Conservation (phyloP, 2,113 vertebrate species). For the Ptilorrhoa leucosticta region DNA sequence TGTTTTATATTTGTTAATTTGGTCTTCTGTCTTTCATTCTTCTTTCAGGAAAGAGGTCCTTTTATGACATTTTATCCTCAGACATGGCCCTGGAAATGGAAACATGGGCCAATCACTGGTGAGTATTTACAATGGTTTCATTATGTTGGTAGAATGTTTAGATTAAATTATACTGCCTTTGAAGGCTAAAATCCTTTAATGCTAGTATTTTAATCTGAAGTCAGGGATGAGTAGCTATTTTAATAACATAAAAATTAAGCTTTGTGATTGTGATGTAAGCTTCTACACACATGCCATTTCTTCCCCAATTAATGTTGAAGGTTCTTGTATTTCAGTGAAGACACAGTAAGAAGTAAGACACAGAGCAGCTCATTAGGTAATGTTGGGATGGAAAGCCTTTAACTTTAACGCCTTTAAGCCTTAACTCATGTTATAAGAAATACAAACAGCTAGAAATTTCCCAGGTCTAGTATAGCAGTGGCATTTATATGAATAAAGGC, state of each 20-base stretch:
- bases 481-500: neutral
- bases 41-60: neutral
- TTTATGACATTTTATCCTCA: neutral
- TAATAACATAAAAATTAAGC: neutral
- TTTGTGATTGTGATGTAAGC: neutral
- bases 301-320: slow-evolving; percentile 21
- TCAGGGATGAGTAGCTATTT: neutral
- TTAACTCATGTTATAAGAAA: slow-evolving; percentile 19
- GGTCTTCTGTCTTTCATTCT: neutral
- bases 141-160: neutral
- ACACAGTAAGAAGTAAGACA: neutral
- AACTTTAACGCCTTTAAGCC: too few species aligned
- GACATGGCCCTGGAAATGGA: neutral
- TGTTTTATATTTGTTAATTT: neutral
- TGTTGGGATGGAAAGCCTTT: slow-evolving; percentile 8
- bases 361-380: slow-evolving; percentile 33
- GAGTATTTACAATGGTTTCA: neutral
- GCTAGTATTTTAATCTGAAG: neutral
- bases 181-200: neutral
- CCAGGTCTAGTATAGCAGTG: neutral
- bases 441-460: slow-evolving; percentile 12
- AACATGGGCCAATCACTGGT: neutral
- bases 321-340: neutral
- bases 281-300: neutral
- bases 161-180: neutral